Evolutionary conservation across 1,140 invertebrate species (phyloP), one percentile per base, ranked within the genome.

Genomic region (Metaphire vulgaris): DNA sequence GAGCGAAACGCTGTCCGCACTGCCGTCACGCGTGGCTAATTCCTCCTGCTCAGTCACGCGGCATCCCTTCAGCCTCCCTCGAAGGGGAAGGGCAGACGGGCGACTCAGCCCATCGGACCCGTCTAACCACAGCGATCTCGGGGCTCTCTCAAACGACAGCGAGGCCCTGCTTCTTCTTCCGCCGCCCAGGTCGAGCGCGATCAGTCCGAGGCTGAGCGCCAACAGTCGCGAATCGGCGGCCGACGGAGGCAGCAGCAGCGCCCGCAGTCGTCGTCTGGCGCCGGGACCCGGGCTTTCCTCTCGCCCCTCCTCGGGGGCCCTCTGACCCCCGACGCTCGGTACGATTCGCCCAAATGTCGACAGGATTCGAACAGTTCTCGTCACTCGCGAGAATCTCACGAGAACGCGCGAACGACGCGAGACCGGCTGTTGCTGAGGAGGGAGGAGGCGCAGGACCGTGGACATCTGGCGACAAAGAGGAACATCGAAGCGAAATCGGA

Each of bases 301-400:
- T n/a, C n/a, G n/a, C n/a, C n/a, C n/a, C 68, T 69, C 15, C 68
- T 32, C 1, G 33, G n/a, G n/a, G 68, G 68, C 68, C 29, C 68
- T 1, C 30, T 69, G 68, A 32, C 33, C 68, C 29, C 68, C 68
- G 30, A 69, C 68, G 68, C 30, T 12, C 30, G n/a, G 68, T 32
- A 32, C 68, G 68, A 1, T 69, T 32, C 29, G 68, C 68, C 29
- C 30, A 69, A 32, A 0, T 69, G 68, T 69, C 68, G 68, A 16
- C 68, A 29, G 68, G 68, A 26, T 31, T 31, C n/a, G 33, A 32
- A 69, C 68, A 69, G 16, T 69, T 31, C 68, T 31, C 68, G n/a
- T 69, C 30, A 29, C 30, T 32, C 14, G 33, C n/a, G n/a, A n/a
- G n/a, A n/a, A n/a, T n/a, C n/a, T n/a, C n/a, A n/a, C n/a, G n/a